phyloP scores from a whole-genome alignment of 2,797 vertebrate genomes.

The Oreochromis grahami region DNA sequence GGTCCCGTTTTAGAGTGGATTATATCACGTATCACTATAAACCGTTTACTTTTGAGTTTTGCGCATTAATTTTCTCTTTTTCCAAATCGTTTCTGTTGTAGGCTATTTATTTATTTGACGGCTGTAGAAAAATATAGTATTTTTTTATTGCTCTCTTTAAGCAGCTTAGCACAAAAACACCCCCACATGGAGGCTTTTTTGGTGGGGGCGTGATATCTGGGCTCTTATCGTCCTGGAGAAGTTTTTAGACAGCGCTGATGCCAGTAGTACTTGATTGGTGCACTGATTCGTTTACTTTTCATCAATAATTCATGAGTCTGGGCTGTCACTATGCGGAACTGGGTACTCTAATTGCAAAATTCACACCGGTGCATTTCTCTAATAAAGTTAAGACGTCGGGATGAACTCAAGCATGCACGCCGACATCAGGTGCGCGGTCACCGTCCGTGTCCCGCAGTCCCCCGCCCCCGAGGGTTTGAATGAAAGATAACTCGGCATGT shows the following conservation, averaged over 20 bases:
- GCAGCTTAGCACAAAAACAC: not conserved
- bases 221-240: not conserved
- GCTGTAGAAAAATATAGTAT: not conserved
- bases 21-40: not conserved
- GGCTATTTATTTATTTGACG: not conserved
- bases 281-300: not conserved
- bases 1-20: not conserved
- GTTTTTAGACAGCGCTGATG: not conserved
- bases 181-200: not conserved
- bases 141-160: not conserved
- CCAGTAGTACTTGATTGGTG: not conserved
- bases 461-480: not conserved
- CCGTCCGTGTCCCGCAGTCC: not conserved
- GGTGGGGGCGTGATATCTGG: not conserved
- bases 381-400: not conserved
- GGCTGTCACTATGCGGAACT: not conserved
- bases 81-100: not conserved
- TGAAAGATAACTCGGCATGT: not conserved
- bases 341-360: not conserved
- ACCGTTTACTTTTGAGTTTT: not conserved
- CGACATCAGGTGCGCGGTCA: not conserved
- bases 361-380: not conserved
- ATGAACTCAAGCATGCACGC: not conserved
- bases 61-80: no score
- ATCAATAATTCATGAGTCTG: not conserved